Percentiles rank a stretch among this genome's conserved stretches.
Conservation (phyloP, 2,888 invertebrate genomes). For the Diloba caeruleocephala region DNA sequence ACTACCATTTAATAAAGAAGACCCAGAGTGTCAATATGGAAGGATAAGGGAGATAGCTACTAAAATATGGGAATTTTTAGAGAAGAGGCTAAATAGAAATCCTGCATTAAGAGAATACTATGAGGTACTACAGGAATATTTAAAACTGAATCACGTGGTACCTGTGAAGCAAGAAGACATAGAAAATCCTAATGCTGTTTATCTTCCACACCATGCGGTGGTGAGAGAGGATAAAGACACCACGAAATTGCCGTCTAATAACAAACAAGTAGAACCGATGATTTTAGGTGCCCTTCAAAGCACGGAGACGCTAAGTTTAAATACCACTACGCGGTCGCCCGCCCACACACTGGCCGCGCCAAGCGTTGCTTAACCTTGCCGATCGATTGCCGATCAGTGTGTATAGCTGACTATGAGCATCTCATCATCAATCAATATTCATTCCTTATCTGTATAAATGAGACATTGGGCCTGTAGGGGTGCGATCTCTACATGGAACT, state of each 20-base stretch:
- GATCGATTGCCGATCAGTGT: too few species aligned
- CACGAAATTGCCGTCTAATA: background rate
- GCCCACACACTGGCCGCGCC: too few species aligned
- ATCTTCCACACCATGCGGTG: conserved; percentile 4
- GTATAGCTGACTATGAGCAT: too few species aligned
- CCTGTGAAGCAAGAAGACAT: background rate
- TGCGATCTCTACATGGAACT: too few species aligned
- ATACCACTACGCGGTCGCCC: too few species aligned
- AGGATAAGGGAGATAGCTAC: background rate
- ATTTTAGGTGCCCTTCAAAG: too few species aligned
- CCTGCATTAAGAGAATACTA: background rate
- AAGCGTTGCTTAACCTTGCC: too few species aligned
- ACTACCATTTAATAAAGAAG: background rate
- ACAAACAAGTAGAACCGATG: too few species aligned
- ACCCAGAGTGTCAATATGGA: conserved; percentile 1
- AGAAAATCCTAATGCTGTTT: background rate
- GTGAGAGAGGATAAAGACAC: conserved; percentile 7
- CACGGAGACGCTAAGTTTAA: too few species aligned
- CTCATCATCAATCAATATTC: too few species aligned
- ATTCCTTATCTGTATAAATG: too few species aligned
- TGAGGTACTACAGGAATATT: background rate
- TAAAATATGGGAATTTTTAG: background rate
- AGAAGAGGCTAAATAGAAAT: background rate
- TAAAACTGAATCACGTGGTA: background rate
- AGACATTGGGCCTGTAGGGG: too few species aligned